Conservation (phyloP, 2,888 invertebrate species). For the Polia nebulosa region DNA sequence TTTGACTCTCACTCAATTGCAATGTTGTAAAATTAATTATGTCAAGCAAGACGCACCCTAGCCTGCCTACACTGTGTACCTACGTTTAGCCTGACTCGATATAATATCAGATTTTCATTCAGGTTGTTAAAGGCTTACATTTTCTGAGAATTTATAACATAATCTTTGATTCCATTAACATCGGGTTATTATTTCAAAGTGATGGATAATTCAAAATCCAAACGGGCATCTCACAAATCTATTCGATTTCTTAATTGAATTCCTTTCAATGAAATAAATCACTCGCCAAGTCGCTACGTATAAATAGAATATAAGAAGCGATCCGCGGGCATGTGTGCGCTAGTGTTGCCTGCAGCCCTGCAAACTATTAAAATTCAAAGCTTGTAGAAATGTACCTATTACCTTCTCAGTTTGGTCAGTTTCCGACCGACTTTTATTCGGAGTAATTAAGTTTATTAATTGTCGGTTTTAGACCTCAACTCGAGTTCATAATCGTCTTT, state of each 20-base stretch:
- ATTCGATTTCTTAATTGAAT: conserved; percentile 57
- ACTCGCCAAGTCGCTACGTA: conserved; percentile 56
- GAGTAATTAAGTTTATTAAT: conserved; percentile 88
- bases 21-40: conserved; percentile 12
- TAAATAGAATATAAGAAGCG: conserved; percentile 72
- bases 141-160: conserved; percentile 20
- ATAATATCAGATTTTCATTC: conserved; percentile 25
- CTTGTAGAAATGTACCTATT: conserved; percentile 89
- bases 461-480: conserved; percentile 83
- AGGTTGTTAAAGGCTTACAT: conserved; percentile 10
- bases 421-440: conserved; percentile 84
- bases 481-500: conserved; percentile 75
- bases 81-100: neutral
- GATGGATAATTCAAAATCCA: conserved; percentile 36
- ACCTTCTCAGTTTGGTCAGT: conserved; percentile 86
- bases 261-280: conserved; percentile 60
- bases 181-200: conserved; percentile 30
- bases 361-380: conserved; percentile 89
- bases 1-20: conserved; percentile 16
- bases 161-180: conserved; percentile 49
- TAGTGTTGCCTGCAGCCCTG: conserved; percentile 63
- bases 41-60: neutral
- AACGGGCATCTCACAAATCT: conserved; percentile 38
- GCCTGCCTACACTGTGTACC: neutral
- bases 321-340: conserved; percentile 66